These are phyloP conservation scores for Chelidonichthys spinosus DNA, from an alignment of 2,797 vertebrate genomes.

Conservation along the genomic window DNA sequence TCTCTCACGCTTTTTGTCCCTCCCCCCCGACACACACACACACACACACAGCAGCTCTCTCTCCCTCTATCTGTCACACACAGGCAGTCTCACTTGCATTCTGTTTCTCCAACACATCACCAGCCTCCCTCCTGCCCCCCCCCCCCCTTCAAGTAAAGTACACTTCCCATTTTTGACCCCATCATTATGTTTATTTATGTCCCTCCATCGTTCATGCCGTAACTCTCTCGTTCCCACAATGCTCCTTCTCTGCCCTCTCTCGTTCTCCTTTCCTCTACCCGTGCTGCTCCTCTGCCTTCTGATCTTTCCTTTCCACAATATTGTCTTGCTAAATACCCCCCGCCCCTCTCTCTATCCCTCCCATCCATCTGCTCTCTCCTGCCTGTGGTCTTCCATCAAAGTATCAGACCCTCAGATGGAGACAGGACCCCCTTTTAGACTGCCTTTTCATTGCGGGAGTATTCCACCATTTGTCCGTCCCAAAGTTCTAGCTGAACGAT, in stretches of 20 bases:
- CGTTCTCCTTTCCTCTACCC: neutral
- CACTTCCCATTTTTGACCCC: conserved; percentile 44
- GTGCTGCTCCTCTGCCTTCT: neutral
- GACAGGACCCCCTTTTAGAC: conserved; percentile 1
- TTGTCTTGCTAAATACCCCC: too few species aligned
- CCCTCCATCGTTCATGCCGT: conserved; percentile 22
- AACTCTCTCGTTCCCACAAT: conserved; percentile 18
- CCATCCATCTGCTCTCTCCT: conserved; percentile 9
- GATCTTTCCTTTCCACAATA: neutral
- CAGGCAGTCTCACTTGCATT: conserved; percentile 36
- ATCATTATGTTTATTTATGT: conserved; percentile 57
- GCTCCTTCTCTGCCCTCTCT: neutral
- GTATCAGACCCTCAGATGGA: conserved; percentile 39
- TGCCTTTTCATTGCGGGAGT: too few species aligned
- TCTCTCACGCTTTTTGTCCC: conserved; percentile 43
- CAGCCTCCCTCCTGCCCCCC: conserved; percentile 1
- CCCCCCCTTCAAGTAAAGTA: conserved; percentile 21
- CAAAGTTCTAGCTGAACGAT: too few species aligned
- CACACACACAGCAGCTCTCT: neutral
- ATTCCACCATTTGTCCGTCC: too few species aligned
- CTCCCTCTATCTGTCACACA: neutral
- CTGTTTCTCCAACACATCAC: conserved; percentile 31
- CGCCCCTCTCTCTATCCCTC: conserved; percentile 7
- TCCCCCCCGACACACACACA: conserved; percentile 21
- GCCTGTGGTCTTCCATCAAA: conserved; percentile 40